Conservation (phyloP, 2,113 vertebrate species). For the Salvator merianae region DNA sequence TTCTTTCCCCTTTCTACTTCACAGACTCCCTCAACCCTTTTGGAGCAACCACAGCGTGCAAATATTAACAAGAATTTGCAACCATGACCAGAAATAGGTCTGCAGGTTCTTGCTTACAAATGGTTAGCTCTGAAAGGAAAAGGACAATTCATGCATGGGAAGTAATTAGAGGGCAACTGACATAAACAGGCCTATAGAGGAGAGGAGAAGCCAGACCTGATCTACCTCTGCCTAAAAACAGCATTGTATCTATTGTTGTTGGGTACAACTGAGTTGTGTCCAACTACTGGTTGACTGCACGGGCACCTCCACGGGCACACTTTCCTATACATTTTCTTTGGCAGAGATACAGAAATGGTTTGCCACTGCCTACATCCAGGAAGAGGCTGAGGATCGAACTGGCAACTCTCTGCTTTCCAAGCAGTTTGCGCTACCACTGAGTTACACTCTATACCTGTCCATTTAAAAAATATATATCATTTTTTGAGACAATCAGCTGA, state of each 20-base stretch:
- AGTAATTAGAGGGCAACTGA: background rate
- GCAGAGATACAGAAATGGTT: too few species aligned
- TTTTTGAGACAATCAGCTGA: background rate
- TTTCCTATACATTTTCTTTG: too few species aligned
- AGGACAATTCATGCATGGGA: background rate
- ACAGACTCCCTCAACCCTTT: background rate
- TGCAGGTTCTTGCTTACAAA: background rate
- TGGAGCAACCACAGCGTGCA: background rate
- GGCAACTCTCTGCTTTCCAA: too few species aligned
- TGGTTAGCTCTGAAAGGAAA: background rate
- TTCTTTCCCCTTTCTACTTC: background rate
- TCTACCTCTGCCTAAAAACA: background rate
- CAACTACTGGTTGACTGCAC: too few species aligned
- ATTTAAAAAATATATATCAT: background rate
- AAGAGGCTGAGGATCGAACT: too few species aligned
- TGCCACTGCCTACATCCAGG: too few species aligned
- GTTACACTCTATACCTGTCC: too few species aligned
- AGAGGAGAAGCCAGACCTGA: background rate
- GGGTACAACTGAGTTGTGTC: too few species aligned
- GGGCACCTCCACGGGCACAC: too few species aligned
- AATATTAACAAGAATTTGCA: background rate
- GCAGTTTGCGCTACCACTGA: too few species aligned
- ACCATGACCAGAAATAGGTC: background rate
- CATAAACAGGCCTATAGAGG: background rate
- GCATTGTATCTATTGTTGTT: background rate